phyloP scores from a whole-genome alignment of 2,113 vertebrate genomes.

The Tetraodon nigroviridis region DNA sequence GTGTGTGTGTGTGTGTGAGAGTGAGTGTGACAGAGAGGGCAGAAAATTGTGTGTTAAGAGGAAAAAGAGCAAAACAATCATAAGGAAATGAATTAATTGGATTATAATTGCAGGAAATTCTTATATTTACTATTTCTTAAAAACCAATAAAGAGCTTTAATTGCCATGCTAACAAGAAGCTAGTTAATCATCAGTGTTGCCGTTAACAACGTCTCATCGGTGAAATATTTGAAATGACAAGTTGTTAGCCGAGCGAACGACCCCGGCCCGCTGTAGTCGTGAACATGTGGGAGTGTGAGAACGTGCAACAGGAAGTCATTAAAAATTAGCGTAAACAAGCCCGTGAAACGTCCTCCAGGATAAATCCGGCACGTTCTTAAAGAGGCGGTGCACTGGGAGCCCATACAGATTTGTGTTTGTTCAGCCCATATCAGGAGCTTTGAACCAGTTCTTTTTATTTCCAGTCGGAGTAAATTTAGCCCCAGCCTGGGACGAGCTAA shows the following conservation, averaged over 20 bases:
- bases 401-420: conserved; percentile 51
- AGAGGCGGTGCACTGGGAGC: conserved; percentile 38
- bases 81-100: neutral
- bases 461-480: conserved; percentile 56
- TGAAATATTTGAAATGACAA: conserved; percentile 4
- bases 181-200: too few species aligned
- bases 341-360: conserved; percentile 48
- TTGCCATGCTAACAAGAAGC: neutral
- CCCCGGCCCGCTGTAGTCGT: conserved; percentile 12
- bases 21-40: too few species aligned
- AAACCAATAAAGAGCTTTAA: neutral
- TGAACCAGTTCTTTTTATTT: conserved; percentile 36
- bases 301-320: conserved; percentile 59
- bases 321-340: conserved; percentile 56
- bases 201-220: neutral
- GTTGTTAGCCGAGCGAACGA: conserved; percentile 1
- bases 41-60: conserved; percentile 1
- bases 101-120: neutral
- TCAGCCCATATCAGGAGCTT: conserved; percentile 48
- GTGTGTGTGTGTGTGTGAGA: conserved; percentile 11
- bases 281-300: conserved; percentile 56
- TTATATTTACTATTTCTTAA: neutral
- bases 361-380: conserved; percentile 49
- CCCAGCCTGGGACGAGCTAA: conserved; percentile 35
- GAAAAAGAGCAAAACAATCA: neutral